phyloP scores from a whole-genome alignment of 1,140 invertebrate species.

The Delia radicum region DNA sequence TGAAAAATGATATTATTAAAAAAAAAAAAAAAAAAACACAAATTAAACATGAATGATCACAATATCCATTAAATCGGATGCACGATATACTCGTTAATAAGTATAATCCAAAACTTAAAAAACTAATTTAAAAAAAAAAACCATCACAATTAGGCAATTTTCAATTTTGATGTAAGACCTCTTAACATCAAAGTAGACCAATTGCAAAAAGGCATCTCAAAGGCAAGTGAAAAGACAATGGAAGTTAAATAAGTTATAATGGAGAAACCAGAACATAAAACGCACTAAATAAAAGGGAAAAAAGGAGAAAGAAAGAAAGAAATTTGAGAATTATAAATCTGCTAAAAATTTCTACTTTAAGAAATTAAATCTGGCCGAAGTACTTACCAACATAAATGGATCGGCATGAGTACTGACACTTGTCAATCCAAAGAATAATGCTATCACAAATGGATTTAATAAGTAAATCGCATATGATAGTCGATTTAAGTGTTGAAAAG shows the following conservation, averaged over 20 bases:
- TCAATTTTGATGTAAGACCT: conserved; percentile 5
- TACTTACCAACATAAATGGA: conserved; percentile 46
- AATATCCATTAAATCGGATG: background rate
- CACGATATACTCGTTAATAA: background rate
- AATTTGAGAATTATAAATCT: background rate
- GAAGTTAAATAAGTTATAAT: conserved; percentile 47
- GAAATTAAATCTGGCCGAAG: no score
- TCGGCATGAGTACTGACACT: conserved; percentile 45
- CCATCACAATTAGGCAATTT: background rate
- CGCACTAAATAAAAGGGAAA: conserved; percentile 33
- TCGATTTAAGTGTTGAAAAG: conserved; percentile 51
- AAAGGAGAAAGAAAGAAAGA: background rate
- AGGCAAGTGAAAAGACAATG: conserved; percentile 48
- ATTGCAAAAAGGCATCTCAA: conserved; percentile 53
- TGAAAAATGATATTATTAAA: background rate
- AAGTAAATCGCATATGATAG: conserved; percentile 52
- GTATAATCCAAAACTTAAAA: background rate
- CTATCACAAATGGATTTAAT: conserved; percentile 50
- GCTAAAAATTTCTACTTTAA: no score
- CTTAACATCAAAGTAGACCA: conserved; percentile 42
- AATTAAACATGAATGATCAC: background rate
- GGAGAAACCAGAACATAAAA: conserved; percentile 42
- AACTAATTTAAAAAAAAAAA: background rate
- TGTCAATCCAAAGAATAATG: conserved; percentile 42
- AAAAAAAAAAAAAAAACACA: background rate